Evolutionary conservation across 2,113 vertebrate genomes (phyloP), one percentile per base, ranked within the genome.

Genomic region (Galbula dea): DNA sequence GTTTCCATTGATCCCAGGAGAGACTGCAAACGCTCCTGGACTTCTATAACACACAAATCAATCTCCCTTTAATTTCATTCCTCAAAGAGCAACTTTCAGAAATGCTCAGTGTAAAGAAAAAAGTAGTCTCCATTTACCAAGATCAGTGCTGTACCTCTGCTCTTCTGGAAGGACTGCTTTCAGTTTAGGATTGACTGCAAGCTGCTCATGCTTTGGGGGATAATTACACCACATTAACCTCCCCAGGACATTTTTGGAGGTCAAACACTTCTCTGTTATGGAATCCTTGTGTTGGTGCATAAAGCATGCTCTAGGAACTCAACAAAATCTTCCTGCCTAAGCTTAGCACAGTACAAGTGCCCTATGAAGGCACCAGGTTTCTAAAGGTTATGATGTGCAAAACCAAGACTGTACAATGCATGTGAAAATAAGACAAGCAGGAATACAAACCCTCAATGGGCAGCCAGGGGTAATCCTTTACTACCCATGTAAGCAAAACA

Each of bases 111-210:
- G 0, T 67, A n/a, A n/a, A 91, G 72, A 59, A 67, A 88, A 89
- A 80, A 75, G 89, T 89, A 94, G 58, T 82, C 78, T 87, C 95
- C 78, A 54, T 76, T 89, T 77, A 75, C 76, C 54, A 67, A 62
- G 74, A 62, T 77, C 84, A 82, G 81, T 69, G 89, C 55, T 76
- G 66, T 58, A 73, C 29, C 77, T 78, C 58, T 92, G 26, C 71
- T 62, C 43, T 59, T 77, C 61, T 67, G 76, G 82, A 93, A 93
- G 52, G 46, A 66, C 7, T 52, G 24, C 67, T 36, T 87, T 81
- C 49, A 62, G 43, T 51, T 90, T 29, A 74, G 65, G 79, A 72
- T 10, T 32, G 49, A 57, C 75, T 69, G 67, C 41, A 83, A 89
- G 52, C 67, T 91, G 72, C 63, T 94, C 18, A 2, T 74, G 72